These are phyloP conservation scores for Acleris holmiana DNA, from an alignment of 2,888 invertebrate genomes.

Conservation along the genomic window DNA sequence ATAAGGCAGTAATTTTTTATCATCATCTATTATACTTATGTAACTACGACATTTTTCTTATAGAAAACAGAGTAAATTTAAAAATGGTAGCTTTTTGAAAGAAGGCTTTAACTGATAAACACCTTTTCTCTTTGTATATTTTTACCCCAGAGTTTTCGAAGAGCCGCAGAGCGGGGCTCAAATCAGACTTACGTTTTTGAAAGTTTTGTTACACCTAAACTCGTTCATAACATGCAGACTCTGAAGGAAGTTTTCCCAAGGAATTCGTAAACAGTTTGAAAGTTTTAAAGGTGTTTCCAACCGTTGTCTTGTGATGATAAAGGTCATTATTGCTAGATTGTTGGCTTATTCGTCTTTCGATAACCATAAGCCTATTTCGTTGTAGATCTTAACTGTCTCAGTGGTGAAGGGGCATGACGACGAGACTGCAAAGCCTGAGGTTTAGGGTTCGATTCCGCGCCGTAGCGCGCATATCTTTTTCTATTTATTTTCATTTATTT, in stretches of 20 bases:
- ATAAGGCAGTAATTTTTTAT: no score
- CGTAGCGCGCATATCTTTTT: no score
- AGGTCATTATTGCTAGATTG: no score
- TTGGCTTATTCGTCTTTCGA: no score
- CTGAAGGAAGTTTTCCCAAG: slow-evolving; percentile 8
- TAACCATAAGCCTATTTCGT: no score
- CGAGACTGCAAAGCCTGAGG: no score
- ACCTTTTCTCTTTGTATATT: slow-evolving; percentile 7
- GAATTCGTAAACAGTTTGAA: background rate
- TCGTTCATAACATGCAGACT: slow-evolving; percentile 16
- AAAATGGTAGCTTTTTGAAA: slow-evolving; percentile 1
- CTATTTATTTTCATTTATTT: no score
- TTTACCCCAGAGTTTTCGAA: slow-evolving; percentile 12
- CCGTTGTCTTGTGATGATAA: no score
- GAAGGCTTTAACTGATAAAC: slow-evolving; percentile 12
- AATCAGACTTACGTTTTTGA: slow-evolving; percentile 40
- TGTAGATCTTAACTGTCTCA: no score
- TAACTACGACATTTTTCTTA: background rate
- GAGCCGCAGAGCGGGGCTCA: slow-evolving; percentile 43
- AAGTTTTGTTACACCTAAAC: slow-evolving; percentile 14
- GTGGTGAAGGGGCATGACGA: no score
- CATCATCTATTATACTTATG: no score
- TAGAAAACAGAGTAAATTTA: background rate
- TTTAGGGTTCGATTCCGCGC: no score
- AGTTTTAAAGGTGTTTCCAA: background rate